A percentile compares a stretch with the other conserved stretches of the same genome.
Conservation (phyloP, 2,113 vertebrate species). For the Amblyornis subalaris region DNA sequence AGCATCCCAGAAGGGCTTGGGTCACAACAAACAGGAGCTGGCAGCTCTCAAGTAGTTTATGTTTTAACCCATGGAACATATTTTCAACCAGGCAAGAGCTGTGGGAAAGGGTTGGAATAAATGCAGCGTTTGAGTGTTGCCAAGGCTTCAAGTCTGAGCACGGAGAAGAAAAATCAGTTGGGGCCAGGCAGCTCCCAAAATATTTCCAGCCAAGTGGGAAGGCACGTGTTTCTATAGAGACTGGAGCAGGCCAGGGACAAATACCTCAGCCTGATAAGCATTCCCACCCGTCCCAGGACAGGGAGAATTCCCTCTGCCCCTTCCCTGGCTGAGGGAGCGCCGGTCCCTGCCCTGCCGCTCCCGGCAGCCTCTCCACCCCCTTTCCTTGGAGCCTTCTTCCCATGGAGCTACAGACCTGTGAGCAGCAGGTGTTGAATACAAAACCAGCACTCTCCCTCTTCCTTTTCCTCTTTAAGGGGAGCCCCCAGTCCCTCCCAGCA, state of each 20-base stretch:
- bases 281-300: too few species aligned
- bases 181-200: neutral
- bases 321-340: neutral
- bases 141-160: neutral
- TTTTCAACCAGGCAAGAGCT: neutral
- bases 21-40: neutral
- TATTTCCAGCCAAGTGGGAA: neutral
- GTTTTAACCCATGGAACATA: neutral
- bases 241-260: neutral
- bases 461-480: neutral
- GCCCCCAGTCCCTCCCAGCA: neutral
- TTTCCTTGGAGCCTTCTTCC: neutral
- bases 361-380: neutral
- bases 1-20: neutral
- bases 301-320: neutral
- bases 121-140: neutral
- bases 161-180: neutral
- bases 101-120: neutral
- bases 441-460: neutral
- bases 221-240: fast-evolving
- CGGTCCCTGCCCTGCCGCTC: neutral
- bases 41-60: neutral
- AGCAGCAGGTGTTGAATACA: neutral
- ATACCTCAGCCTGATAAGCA: neutral
- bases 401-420: neutral